Percentiles rank a stretch among this genome's conserved stretches.
These are phyloP conservation scores for Myotis daubentonii DNA, from an alignment of 2,797 vertebrate genomes.

Conservation along the genomic window DNA sequence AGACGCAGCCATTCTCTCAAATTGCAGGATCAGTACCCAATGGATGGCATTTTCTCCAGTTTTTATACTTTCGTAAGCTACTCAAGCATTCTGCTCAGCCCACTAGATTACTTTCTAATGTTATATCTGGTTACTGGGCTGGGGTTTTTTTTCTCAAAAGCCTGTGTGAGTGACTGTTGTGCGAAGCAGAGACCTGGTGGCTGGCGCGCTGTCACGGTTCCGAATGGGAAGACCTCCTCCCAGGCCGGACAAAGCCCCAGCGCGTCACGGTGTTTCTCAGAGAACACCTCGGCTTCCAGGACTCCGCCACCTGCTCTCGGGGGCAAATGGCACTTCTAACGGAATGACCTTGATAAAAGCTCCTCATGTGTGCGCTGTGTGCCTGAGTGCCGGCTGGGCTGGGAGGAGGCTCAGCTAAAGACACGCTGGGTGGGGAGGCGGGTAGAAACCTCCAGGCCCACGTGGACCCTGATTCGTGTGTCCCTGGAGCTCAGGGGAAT, in stretches of 20 bases:
- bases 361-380: accelerated
- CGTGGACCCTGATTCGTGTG: too few relatives aligned
- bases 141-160: constrained; percentile 9
- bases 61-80: neutral
- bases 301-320: neutral
- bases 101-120: constrained; percentile 51
- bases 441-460: neutral
- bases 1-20: neutral
- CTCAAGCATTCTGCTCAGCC: constrained; percentile 11
- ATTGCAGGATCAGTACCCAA: neutral
- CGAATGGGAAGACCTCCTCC: neutral
- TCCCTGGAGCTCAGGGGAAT: neutral
- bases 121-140: constrained; percentile 5
- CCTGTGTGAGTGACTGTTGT: constrained; percentile 44
- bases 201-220: neutral
- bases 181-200: neutral
- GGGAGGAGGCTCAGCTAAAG: neutral
- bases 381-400: accelerated
- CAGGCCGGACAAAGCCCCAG: neutral
- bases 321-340: neutral
- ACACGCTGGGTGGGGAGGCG: accelerated
- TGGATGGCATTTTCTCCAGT: neutral
- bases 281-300: neutral
- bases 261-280: neutral
- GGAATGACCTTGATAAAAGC: neutral